Conservation (phyloP, 2,888 invertebrate genomes). For the Melikaiella ostensackeni region DNA sequence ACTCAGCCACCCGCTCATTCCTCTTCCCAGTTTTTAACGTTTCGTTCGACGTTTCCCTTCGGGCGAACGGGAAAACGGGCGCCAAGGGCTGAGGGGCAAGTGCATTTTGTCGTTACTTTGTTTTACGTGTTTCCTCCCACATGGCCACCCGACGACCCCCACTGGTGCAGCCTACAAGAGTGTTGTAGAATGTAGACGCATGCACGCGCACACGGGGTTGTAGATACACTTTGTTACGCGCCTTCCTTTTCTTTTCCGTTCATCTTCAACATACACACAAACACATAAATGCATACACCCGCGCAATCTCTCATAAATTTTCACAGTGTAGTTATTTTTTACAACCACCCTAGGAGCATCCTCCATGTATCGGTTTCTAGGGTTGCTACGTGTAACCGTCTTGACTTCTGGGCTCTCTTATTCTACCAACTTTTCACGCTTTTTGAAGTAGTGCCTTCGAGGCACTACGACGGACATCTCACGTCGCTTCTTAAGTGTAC, state of each 20-base stretch:
- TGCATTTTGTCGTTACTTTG: slow-evolving; percentile 76
- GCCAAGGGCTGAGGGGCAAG: slow-evolving; percentile 61
- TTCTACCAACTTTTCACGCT: slow-evolving; percentile 1
- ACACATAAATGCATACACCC: background rate
- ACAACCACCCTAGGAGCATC: slow-evolving; percentile 16
- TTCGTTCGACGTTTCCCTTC: slow-evolving; percentile 76
- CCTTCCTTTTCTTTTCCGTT: slow-evolving; percentile 52
- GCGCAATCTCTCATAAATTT: background rate
- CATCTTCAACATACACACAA: background rate
- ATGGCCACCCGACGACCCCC: slow-evolving; percentile 50
- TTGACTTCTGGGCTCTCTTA: slow-evolving; percentile 40
- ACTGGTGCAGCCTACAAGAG: slow-evolving; percentile 41
- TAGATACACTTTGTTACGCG: slow-evolving; percentile 53
- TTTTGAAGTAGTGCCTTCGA: background rate
- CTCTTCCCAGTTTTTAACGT: slow-evolving; percentile 75
- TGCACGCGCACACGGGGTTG: slow-evolving; percentile 39
- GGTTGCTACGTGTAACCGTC: slow-evolving; percentile 31
- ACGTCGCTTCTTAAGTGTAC: background rate
- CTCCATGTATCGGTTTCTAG: slow-evolving; percentile 10
- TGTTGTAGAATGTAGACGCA: slow-evolving; percentile 36
- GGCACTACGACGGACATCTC: background rate
- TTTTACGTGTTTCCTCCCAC: slow-evolving; percentile 70
- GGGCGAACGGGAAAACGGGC: slow-evolving; percentile 59
- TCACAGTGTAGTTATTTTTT: slow-evolving; percentile 11
- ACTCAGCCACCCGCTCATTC: slow-evolving; percentile 59